These are phyloP conservation scores for Centropus bengalensis DNA, from an alignment of 2,113 vertebrate species.

Conservation along the genomic window DNA sequence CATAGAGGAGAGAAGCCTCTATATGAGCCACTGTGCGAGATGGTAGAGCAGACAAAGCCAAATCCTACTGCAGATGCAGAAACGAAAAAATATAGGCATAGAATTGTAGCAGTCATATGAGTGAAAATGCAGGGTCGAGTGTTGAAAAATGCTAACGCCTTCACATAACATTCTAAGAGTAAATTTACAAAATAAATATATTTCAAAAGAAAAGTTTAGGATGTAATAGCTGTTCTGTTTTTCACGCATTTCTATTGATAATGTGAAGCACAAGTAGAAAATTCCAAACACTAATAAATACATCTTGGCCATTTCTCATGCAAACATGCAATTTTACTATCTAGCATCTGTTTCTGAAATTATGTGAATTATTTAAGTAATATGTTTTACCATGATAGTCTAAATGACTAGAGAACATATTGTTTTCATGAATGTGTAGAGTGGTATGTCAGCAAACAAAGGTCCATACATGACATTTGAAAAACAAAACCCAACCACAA, in stretches of 20 bases:
- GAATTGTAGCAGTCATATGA: background rate
- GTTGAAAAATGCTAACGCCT: background rate
- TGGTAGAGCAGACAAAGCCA: background rate
- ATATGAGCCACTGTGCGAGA: background rate
- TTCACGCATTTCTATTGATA: background rate
- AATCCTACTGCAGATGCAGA: background rate
- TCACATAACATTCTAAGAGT: background rate
- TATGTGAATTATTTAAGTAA: slow-evolving; percentile 61
- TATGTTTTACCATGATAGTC: slow-evolving; percentile 47
- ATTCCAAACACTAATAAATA: background rate
- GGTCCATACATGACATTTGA: slow-evolving; percentile 31
- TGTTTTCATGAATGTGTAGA: slow-evolving; percentile 67
- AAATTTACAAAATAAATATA: background rate
- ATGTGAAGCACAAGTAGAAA: background rate
- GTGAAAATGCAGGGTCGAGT: background rate
- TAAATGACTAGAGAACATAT: slow-evolving; percentile 67
- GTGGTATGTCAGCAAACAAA: slow-evolving; percentile 66
- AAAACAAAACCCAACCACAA: slow-evolving; percentile 42
- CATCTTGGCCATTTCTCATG: background rate
- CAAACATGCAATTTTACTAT: background rate
- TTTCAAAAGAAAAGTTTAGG: background rate
- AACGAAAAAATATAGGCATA: background rate
- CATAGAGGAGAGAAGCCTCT: background rate
- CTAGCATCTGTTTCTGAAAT: slow-evolving; percentile 73
- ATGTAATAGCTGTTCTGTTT: background rate